phyloP scores from a whole-genome alignment of 2,888 invertebrate species.

The Acheta domesticus region DNA sequence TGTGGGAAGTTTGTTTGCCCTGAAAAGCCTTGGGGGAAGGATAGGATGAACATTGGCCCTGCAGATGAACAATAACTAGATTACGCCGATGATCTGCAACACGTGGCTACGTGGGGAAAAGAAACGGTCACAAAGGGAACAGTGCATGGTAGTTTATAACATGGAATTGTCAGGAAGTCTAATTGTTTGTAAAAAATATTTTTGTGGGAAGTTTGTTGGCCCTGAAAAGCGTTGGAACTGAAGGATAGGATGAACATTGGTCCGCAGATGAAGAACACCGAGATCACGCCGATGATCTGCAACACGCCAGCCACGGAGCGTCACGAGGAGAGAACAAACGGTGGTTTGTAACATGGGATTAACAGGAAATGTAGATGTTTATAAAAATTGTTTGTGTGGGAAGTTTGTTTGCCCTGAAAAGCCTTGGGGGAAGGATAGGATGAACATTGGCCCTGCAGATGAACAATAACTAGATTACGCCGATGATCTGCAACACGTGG shows the following conservation, averaged over 20 bases:
- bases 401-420: constrained; percentile 93
- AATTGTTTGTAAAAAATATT: constrained; percentile 80
- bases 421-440: constrained; percentile 99
- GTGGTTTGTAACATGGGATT: too few species aligned
- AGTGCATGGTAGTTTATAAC: too few species aligned
- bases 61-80: constrained; percentile 99
- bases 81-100: constrained; percentile 91
- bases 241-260: constrained; percentile 93
- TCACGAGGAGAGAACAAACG: not conserved
- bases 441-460: constrained; percentile 99
- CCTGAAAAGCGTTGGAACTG: constrained; percentile 99
- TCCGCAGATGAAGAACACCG: constrained; percentile 99
- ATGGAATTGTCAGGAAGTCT: constrained; percentile 44
- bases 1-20: constrained; percentile 93
- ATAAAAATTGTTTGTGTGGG: constrained; percentile 90
- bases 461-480: constrained; percentile 96
- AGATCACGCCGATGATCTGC: constrained; percentile 96
- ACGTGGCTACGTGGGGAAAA: not conserved
- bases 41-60: constrained; percentile 93
- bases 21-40: constrained; percentile 99
- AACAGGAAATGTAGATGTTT: constrained; percentile 57
- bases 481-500: constrained; percentile 77
- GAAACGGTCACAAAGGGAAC: too few species aligned
- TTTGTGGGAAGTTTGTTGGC: constrained; percentile 94
- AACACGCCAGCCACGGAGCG: constrained; percentile 46